Conservation (phyloP, 2,113 vertebrate species). For the Dissostichus mawsoni region DNA sequence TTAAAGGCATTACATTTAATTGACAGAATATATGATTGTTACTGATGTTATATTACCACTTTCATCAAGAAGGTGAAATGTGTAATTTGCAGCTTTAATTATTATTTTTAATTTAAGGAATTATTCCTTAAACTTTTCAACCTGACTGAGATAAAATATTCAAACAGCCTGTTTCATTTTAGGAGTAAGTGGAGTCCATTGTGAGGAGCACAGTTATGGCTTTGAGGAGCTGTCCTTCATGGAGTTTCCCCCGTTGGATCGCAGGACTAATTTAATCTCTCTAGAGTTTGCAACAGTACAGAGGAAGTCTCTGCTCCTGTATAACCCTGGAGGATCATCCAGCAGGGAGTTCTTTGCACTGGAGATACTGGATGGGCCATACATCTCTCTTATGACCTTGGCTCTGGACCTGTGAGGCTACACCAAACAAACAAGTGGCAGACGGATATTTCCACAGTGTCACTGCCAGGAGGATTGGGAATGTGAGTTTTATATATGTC, state of each 20-base stretch:
- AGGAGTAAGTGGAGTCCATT: constrained; percentile 80
- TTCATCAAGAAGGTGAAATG: not conserved
- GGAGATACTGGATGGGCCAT: constrained; percentile 76
- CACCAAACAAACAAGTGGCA: constrained; percentile 76
- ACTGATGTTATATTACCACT: not conserved
- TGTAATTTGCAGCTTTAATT: not conserved
- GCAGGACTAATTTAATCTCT: constrained; percentile 82
- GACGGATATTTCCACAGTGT: constrained; percentile 84
- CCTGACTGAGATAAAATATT: not conserved
- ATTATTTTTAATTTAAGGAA: not conserved
- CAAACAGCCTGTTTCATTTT: not conserved
- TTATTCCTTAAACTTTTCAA: not conserved
- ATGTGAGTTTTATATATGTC: constrained; percentile 67
- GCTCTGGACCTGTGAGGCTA: constrained; percentile 79
- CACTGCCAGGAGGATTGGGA: constrained; percentile 79
- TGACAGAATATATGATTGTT: not conserved
- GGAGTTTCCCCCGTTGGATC: constrained; percentile 82
- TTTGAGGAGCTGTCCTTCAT: constrained; percentile 85
- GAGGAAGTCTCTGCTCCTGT: constrained; percentile 79
- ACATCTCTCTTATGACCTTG: constrained; percentile 81
- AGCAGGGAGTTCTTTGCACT: constrained; percentile 82
- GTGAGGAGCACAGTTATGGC: constrained; percentile 82
- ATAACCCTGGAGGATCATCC: constrained; percentile 72
- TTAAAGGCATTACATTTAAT: not conserved
- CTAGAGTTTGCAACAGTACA: constrained; percentile 83